Percentiles rank a stretch among this genome's conserved stretches.
Conservation (phyloP, 2,797 vertebrate genomes). For the Delichon dasypus region DNA sequence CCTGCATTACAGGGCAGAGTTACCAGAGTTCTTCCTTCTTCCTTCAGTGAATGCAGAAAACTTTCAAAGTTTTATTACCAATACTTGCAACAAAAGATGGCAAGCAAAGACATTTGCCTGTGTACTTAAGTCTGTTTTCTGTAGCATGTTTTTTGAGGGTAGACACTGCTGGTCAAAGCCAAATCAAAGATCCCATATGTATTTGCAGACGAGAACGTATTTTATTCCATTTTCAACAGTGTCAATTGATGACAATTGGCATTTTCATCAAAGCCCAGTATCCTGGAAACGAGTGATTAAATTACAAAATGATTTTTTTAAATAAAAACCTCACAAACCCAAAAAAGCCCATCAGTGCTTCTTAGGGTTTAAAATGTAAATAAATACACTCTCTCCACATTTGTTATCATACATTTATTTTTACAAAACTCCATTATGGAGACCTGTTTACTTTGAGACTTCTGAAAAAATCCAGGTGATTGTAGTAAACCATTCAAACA, state of each 20-base stretch:
- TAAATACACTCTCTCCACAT: not conserved
- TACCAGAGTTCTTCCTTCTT: not conserved
- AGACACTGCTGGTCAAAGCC: not conserved
- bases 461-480: not conserved
- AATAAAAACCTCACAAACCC: not conserved
- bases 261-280: not conserved
- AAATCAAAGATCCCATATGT: not conserved
- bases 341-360: constrained; percentile 7
- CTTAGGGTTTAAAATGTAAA: constrained; percentile 8
- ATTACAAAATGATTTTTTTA: not conserved
- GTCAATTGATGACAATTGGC: not conserved
- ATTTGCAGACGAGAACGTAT: not conserved
- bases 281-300: not conserved
- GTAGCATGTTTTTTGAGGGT: not conserved
- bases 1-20: not conserved
- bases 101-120: not conserved
- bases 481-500: not conserved
- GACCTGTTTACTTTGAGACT: not conserved
- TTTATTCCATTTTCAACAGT: not conserved
- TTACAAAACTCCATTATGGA: not conserved
- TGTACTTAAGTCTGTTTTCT: not conserved
- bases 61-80: not conserved
- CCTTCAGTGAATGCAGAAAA: not conserved
- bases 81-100: not conserved
- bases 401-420: not conserved